Conservation (phyloP, 2,113 vertebrate species). For the Misgurnus anguillicaudatus region DNA sequence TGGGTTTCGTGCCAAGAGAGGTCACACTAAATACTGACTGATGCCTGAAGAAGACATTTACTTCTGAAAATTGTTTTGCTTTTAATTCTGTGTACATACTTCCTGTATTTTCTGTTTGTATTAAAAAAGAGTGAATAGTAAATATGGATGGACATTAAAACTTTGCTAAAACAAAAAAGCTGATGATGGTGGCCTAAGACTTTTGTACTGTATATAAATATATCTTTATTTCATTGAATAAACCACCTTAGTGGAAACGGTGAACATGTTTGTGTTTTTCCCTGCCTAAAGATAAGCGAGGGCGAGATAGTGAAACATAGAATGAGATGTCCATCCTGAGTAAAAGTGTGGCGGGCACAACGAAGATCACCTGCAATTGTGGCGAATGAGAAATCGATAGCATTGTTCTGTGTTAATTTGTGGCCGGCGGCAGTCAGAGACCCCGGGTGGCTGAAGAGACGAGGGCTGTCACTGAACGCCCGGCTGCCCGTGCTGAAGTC, state of each 20-base stretch:
- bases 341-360: conserved; percentile 42
- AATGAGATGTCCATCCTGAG: conserved; percentile 48
- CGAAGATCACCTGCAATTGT: conserved; percentile 52
- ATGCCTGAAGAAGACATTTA: no score
- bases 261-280: background rate
- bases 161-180: no score
- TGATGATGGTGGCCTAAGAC: no score
- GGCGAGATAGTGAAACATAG: background rate
- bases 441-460: background rate
- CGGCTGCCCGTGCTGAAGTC: conserved; percentile 26
- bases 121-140: no score
- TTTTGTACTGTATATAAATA: no score
- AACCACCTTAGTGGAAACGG: background rate
- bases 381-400: conserved; percentile 63
- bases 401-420: conserved; percentile 64
- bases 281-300: conserved; percentile 2
- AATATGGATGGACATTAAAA: no score
- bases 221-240: background rate
- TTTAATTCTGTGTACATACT: no score
- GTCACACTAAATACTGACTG: no score
- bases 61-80: no score
- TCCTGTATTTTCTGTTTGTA: no score
- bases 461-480: conserved; percentile 2
- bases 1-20: no score
- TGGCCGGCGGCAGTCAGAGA: conserved; percentile 27